Base-by-base conservation (phyloP, 1,140 invertebrate genomes). In the Choristoneura fumiferana region DNA sequence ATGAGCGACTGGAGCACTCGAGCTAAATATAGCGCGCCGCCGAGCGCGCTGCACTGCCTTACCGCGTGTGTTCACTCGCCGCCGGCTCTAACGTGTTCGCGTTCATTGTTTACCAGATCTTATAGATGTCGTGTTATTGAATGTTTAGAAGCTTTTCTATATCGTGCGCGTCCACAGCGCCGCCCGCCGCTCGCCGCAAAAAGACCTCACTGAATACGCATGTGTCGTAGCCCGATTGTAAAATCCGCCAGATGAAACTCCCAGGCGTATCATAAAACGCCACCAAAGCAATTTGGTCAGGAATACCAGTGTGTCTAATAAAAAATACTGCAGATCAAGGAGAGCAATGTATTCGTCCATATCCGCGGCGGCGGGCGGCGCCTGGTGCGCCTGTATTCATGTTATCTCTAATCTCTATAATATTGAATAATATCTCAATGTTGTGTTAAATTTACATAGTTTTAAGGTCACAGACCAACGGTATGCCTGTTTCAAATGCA, bases 21-120 rank as follows among this genome's bases (percentile, higher is more conserved):
- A 54, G 58, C 45, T 66, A 66, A 62, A 59, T 66, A 53, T 57
- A 65, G 38, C 43, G 9, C 37, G 55, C 17, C 35, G 37, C 40
- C 53, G 43, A 17, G 40, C 22, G n/a, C 14, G 29, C 60, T 38
- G 53, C 71, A 73, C 73, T 76, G 74, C 74, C 77, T 77, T 76
- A 73, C 57, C 57, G 64, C 71, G 77, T 79, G 76, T 79, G n/a
- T n/a, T n/a, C n/a, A n/a, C n/a, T 79, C 76, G 76, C 60, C 57
- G 60, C 54, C 60, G 54, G 38, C 54, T 49, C 53, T 45, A 57
- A 49, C 61, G 36, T 33, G 43, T 49, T 49, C 43, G 43, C 22
- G 40, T 43, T 43, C 40, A 17, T 43, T 49, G 43, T 49, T 49
- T 17, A 22, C 12, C 17, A 49, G 61, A 62, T 61, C 49, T 59